These are phyloP conservation scores for Pollachius pollachius DNA, from an alignment of 2,113 vertebrate genomes.

Conservation along the genomic window DNA sequence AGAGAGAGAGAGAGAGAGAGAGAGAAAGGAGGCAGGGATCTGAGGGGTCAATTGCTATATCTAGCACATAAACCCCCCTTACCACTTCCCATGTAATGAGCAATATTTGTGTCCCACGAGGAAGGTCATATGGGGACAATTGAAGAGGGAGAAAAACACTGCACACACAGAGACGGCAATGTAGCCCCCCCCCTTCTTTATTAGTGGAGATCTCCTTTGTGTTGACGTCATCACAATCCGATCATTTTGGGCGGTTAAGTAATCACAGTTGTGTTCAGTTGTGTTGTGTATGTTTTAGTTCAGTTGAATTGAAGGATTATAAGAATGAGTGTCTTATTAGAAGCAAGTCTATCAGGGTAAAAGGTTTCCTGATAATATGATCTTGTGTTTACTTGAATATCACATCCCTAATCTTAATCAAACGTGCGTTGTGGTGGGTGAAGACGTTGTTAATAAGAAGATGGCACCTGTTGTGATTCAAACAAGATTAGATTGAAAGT, in stretches of 20 bases:
- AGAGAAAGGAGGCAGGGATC: conserved; percentile 46
- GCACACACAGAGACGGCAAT: background rate
- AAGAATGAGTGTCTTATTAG: background rate
- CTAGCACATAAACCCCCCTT: conserved; percentile 62
- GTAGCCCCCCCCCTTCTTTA: no score
- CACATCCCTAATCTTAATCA: background rate
- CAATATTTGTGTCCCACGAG: conserved; percentile 69
- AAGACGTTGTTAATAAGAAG: conserved; percentile 7
- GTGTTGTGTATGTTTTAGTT: no score
- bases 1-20: conserved; percentile 18
- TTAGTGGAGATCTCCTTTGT: no score
- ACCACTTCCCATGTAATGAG: conserved; percentile 58
- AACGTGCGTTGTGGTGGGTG: background rate
- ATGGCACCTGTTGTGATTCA: conserved; percentile 8
- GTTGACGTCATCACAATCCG: no score
- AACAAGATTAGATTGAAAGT: conserved; percentile 31
- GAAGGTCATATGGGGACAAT: conserved; percentile 59
- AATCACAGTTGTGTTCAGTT: no score
- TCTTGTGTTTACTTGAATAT: background rate
- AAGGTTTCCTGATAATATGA: background rate
- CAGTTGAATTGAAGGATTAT: conserved; percentile 9
- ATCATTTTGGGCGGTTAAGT: no score
- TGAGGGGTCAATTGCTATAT: conserved; percentile 67
- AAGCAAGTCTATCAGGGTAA: no score
- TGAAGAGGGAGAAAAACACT: conserved; percentile 43